Conservation (phyloP, 2,888 invertebrate species). For the Sipha maydis region DNA sequence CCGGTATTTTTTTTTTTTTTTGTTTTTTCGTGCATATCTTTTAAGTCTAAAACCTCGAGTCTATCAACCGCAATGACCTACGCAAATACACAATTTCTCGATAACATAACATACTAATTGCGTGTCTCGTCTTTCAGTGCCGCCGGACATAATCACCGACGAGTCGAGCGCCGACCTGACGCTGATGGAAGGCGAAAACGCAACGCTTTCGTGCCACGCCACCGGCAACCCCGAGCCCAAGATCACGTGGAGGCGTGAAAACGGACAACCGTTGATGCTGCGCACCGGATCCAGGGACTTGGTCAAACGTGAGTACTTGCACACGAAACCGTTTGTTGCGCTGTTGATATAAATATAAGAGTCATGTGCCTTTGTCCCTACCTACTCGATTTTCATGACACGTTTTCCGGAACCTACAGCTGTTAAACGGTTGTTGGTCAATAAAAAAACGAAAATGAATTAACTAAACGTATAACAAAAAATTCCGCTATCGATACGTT, state of each 20-base stretch:
- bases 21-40: too few relatives aligned
- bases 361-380: too few relatives aligned
- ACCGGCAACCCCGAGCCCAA: conserved; percentile 79
- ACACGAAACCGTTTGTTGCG: not conserved
- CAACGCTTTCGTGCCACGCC: conserved; percentile 78
- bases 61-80: not conserved
- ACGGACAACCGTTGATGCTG: conserved; percentile 72
- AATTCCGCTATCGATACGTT: too few relatives aligned
- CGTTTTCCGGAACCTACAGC: too few relatives aligned
- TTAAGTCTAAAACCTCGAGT: too few relatives aligned
- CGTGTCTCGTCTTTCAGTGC: conserved; percentile 73
- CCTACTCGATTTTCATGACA: too few relatives aligned
- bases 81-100: not conserved
- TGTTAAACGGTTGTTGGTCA: too few relatives aligned
- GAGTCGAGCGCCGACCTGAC: conserved; percentile 81
- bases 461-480: too few relatives aligned
- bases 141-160: conserved; percentile 81
- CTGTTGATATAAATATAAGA: not conserved
- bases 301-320: conserved; percentile 68
- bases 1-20: too few relatives aligned
- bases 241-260: conserved; percentile 74
- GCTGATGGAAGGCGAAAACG: conserved; percentile 80
- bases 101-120: not conserved
- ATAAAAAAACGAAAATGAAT: too few relatives aligned
- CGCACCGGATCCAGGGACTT: conserved; percentile 70